Evolutionary conservation across 1,140 invertebrate species (phyloP).

Genomic region (Leptestheria dahalacensis): DNA sequence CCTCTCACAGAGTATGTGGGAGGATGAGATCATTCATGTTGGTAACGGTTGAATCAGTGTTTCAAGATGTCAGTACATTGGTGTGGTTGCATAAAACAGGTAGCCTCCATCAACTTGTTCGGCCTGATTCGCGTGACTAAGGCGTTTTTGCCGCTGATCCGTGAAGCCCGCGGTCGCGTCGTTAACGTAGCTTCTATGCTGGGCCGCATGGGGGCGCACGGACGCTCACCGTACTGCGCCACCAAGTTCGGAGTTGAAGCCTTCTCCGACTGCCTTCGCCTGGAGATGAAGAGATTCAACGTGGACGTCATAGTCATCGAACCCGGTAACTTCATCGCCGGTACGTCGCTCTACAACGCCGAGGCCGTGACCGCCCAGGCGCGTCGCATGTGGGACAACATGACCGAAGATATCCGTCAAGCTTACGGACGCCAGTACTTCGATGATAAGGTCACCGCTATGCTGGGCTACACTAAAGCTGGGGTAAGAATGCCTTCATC

Average conservation of each 20-base stretch:
- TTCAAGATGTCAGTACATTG: no score
- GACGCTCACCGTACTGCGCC: slow-evolving; percentile 61
- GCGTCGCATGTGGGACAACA: slow-evolving; percentile 30
- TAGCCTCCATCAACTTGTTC: slow-evolving; percentile 45
- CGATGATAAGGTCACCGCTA: slow-evolving; percentile 51
- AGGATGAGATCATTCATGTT: no score
- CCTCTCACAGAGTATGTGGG: no score
- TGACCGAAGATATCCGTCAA: slow-evolving; percentile 48
- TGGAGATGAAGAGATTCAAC: slow-evolving; percentile 52
- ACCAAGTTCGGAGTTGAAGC: slow-evolving; percentile 59
- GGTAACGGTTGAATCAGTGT: no score
- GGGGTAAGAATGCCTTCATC: slow-evolving; percentile 32
- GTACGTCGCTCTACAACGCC: slow-evolving; percentile 33
- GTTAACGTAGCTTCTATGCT: slow-evolving; percentile 26
- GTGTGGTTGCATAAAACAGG: not conserved
- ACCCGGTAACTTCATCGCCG: slow-evolving; percentile 60
- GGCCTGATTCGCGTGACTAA: slow-evolving; percentile 34
- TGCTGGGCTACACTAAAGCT: slow-evolving; percentile 57
- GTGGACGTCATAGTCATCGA: slow-evolving; percentile 53
- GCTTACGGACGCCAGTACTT: slow-evolving; percentile 66
- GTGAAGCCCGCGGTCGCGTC: slow-evolving; percentile 37
- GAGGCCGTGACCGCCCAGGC: slow-evolving; percentile 51
- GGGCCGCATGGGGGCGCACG: slow-evolving; percentile 56
- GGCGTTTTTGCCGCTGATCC: slow-evolving; percentile 61
- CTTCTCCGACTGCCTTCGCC: slow-evolving; percentile 58